Base-by-base conservation (phyloP, 2,888 invertebrate genomes). In the Eupithecia exiguata region DNA sequence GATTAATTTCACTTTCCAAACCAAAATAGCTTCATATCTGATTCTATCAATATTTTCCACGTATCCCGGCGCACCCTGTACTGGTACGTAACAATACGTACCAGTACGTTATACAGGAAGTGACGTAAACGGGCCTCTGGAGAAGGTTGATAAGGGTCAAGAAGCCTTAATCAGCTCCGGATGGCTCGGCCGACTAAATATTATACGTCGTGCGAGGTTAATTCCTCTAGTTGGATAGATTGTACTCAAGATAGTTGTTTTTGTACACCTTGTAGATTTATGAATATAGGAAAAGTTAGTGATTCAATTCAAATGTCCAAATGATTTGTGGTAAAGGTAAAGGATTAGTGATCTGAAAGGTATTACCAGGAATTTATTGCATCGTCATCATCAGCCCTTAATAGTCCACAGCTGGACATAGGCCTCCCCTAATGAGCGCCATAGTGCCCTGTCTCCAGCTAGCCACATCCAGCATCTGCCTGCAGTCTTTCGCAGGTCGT, bases 91-190 rank as follows among this genome's bases (percentile, higher is more conserved):
- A 65, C 65, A 65, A 65, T 65, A 65, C 65, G 62, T 49, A 68
- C 69, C 49, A 46, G 46, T 40, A 70, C 25, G 71, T 68, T 69
- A 61, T 71, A 67, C 30, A 62, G 72, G 70, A 35, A 70, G 74
- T 69, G 76, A 70, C 74, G 74, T 70, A 74, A 30, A 74, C 71
- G 36, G 36, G 43, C 40, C 76, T 71, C 72, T 68, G 72, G 74
- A 69, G 70, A 70, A 69, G 73, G 77, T 73, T 77, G 77, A 77
- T 75, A 75, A 73, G 77, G 77, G 77, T 77, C 75, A 77, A 77
- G 77, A 69, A 72, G 77, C 77, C 70, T 71, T 77, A 77, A 77
- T 77, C 77, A 75, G 77, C 69, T 74, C 67, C 63, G 70, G 70
- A 69, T 74, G 62, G 75, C 67, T 73, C 71, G 65, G 69, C 73